Conservation (phyloP, 2,797 vertebrate species). For the Etheostoma perlongum region DNA sequence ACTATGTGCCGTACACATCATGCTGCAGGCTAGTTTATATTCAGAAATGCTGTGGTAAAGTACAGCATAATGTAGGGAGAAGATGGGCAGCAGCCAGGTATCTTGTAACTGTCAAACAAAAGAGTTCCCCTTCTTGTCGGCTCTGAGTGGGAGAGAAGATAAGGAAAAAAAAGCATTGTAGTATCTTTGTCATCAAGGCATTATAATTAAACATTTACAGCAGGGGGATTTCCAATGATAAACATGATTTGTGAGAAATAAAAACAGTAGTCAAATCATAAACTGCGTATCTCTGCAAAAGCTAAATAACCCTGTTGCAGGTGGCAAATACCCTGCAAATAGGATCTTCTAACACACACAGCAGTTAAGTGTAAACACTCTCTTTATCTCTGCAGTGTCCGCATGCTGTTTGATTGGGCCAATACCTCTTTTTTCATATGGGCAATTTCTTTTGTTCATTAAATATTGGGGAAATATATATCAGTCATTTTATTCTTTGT, state of each 20-base stretch:
- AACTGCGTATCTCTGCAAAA: not conserved
- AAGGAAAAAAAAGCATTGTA: not conserved
- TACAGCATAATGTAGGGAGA: conserved; percentile 35
- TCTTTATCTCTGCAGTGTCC: too few species aligned
- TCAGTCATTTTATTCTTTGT: not conserved
- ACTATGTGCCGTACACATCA: conserved; percentile 29
- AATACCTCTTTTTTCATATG: too few species aligned
- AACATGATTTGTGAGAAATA: not conserved
- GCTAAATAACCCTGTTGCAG: not conserved
- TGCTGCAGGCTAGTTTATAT: conserved; percentile 49
- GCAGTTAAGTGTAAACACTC: too few species aligned
- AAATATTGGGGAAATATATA: not conserved
- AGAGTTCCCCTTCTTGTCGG: conserved; percentile 63
- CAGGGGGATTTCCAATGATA: not conserved
- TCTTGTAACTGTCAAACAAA: conserved; percentile 57
- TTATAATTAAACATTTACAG: not conserved
- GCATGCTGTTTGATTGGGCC: too few species aligned
- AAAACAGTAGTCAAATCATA: not conserved
- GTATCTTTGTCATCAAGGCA: not conserved
- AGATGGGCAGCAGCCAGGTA: conserved; percentile 24
- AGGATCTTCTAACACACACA: too few species aligned
- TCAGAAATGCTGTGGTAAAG: conserved; percentile 42
- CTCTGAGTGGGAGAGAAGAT: conserved; percentile 48
- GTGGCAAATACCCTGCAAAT: too few species aligned
- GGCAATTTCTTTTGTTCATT: not conserved